phyloP scores from a whole-genome alignment of 30 jellyfish, hydroid and myxozoan species.

The Pseudorhiza aurosa region DNA sequence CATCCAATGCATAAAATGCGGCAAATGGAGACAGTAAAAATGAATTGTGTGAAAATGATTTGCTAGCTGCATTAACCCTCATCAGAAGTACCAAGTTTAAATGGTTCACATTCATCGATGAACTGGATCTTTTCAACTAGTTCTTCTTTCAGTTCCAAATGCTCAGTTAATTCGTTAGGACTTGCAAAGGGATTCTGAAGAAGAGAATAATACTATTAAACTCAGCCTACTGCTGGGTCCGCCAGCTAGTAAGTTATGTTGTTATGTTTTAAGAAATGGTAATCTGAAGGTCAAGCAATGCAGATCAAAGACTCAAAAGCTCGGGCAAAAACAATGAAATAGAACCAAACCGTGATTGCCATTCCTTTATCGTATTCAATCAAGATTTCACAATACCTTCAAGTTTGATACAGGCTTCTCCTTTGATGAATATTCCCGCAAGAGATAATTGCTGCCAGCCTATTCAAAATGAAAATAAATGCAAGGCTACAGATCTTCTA shows the following conservation, averaged over 20 bases:
- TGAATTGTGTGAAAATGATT: too few relatives aligned
- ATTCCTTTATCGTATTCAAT: too few relatives aligned
- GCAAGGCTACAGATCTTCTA: too few relatives aligned
- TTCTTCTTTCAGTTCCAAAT: conserved; percentile 32
- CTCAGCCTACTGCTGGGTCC: too few relatives aligned
- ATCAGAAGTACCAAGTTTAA: too few relatives aligned
- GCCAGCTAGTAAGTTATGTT: neutral
- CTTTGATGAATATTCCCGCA: conserved; percentile 81
- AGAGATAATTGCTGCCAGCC: conserved; percentile 80
- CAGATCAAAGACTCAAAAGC: too few relatives aligned
- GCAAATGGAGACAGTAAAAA: too few relatives aligned
- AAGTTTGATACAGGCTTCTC: conserved; percentile 61
- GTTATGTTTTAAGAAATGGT: neutral
- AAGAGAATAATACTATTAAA: neutral
- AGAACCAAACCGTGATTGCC: too few relatives aligned
- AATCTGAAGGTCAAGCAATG: neutral
- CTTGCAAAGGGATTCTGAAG: conserved; percentile 64
- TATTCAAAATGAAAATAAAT: neutral
- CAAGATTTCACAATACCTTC: conserved; percentile 21
- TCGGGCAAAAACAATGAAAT: too few relatives aligned
- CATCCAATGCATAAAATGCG: too few relatives aligned
- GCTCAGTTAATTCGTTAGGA: conserved; percentile 58
- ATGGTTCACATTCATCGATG: neutral
- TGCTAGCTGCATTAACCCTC: too few relatives aligned
- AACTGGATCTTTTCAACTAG: conserved; percentile 64